Evolutionary conservation across 2,888 invertebrate genomes (phyloP), one percentile per base, ranked within the genome.

Genomic region (Sipha maydis): DNA sequence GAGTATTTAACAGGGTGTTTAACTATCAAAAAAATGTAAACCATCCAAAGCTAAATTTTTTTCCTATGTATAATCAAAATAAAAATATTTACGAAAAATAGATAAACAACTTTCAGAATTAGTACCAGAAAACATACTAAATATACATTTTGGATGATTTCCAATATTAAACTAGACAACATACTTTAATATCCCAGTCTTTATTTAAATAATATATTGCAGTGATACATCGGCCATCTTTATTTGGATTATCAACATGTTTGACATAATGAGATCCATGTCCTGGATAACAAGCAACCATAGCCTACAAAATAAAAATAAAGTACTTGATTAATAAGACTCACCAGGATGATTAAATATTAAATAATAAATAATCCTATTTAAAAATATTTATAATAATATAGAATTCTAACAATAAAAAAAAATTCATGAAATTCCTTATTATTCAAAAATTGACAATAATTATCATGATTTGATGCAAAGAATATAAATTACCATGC

Each of bases 251-350:
- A 93, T 99, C 99, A 75, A 99, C 97, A 92, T 99, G 99, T 92
- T 98, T 97, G 86, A 99, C 97, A 92, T 99, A 99, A 91, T 97
- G 97, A 21, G 97, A 95, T 89, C 98, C 98, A 85, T 95, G 95
- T 56, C 98, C 99, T 0, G 99, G 99, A 92, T 99, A 99, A 92
- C 98, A 98, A 71, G 99, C 99, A 71, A 99, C 97, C 99, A 99
- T 99, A 61, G 98, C 99, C 98, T 99, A 93, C 34, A 93, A 92
- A 90, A 75, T 8, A 41, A 25, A 41, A 48, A 61, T 3, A 25
- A 61, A 21, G 21, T 21, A n/a, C 21, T 76, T 14, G 1, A 73
- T 25, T n/a, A 14, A 41, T 41, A 38, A 9, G 0, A 41, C n/a
- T 14, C n/a, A 69, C 79, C 83, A 56, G 19, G 2, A 8, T 41